Conservation (phyloP, 2,797 vertebrate genomes). For the Rhinella marina region DNA sequence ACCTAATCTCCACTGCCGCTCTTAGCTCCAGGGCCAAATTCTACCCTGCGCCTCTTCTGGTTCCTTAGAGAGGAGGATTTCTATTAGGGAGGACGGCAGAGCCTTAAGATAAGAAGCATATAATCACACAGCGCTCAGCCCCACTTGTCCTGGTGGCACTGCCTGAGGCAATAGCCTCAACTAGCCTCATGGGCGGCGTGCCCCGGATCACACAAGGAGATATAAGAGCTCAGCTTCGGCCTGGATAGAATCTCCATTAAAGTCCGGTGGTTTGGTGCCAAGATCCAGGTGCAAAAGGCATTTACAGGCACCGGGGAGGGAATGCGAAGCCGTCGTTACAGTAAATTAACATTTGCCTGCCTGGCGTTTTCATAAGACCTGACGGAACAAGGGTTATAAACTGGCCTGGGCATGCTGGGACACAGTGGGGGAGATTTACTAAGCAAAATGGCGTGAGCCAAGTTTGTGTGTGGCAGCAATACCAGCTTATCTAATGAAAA, state of each 20-base stretch:
- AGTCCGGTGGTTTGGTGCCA: neutral
- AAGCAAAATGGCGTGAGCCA: neutral
- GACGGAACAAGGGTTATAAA: neutral
- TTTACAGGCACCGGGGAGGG: slow-evolving; percentile 18
- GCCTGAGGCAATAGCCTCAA: too few relatives aligned
- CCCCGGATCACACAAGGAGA: neutral
- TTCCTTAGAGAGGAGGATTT: slow-evolving; percentile 52
- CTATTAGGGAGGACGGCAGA: slow-evolving; percentile 54
- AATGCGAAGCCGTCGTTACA: slow-evolving; percentile 22
- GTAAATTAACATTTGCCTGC: slow-evolving; percentile 29
- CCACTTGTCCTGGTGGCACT: too few relatives aligned
- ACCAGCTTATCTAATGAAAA: neutral
- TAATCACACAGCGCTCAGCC: slow-evolving; percentile 32
- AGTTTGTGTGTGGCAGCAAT: neutral
- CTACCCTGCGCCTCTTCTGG: slow-evolving; percentile 60
- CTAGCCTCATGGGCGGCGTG: too few relatives aligned
- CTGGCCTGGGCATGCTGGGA: neutral
- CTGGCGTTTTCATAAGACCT: slow-evolving; percentile 11
- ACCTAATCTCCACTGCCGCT: slow-evolving; percentile 61
- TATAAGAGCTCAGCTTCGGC: slow-evolving; percentile 2
- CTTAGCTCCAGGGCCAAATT: slow-evolving; percentile 63
- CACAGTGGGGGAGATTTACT: neutral
- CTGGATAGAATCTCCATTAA: slow-evolving; percentile 61
- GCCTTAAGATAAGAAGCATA: slow-evolving; percentile 52
- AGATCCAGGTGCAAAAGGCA: neutral